These are phyloP conservation scores for Platygyra sinensis DNA, from an alignment of 64 coral and sea anemone genomes.

Conservation along the genomic window DNA sequence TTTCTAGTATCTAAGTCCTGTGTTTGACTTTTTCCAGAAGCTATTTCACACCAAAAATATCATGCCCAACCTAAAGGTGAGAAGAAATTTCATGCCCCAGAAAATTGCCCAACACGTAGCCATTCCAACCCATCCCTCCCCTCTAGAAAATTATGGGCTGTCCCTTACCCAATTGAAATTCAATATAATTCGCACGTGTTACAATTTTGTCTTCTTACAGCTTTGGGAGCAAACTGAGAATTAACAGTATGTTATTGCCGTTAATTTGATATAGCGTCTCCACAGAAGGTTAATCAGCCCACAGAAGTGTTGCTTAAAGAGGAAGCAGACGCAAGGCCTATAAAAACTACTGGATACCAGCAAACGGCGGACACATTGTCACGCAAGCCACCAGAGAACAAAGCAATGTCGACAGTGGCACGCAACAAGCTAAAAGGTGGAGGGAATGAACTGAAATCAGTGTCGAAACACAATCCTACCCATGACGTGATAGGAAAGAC, in stretches of 20 bases:
- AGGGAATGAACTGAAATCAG: background rate
- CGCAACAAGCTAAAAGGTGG: background rate
- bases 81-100: too few relatives aligned
- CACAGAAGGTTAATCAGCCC: background rate
- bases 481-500: background rate
- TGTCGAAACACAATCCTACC: too few relatives aligned
- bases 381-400: background rate
- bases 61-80: too few relatives aligned
- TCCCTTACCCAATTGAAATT: background rate
- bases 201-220: background rate
- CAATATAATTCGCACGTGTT: background rate
- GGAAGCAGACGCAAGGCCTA: conserved; percentile 30
- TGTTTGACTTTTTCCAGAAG: too few relatives aligned
- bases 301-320: background rate
- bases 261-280: background rate
- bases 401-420: background rate
- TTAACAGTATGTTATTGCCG: background rate
- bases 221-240: background rate
- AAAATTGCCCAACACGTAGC: background rate
- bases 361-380: background rate
- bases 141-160: background rate
- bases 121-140: background rate
- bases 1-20: too few relatives aligned
- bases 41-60: too few relatives aligned
- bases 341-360: background rate